Base-by-base conservation (phyloP, 2,888 invertebrate genomes). In the Lomographa bimaculata region DNA sequence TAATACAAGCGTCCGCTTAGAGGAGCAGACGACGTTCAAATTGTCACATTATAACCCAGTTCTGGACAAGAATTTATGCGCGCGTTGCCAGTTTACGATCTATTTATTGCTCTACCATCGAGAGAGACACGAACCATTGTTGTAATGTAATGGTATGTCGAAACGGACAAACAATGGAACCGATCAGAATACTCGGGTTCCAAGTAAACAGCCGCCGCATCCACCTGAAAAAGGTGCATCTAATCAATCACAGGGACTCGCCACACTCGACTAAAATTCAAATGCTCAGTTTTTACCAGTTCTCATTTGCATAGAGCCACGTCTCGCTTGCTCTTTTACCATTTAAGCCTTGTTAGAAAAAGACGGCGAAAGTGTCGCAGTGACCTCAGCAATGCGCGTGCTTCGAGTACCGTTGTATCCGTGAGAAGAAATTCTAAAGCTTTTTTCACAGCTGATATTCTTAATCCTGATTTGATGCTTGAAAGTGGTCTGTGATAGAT, bases 401-500 rank as follows among this genome's bases (percentile, higher is more conserved):
- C 75, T 75, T 61, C 64, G 66, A n/a, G 57, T 81, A 80, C 83
- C 79, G 81, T 82, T 80, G 79, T 62, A 63, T 61, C 74, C 79
- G 83, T 81, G 81, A 80, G 82, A 81, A 81, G 82, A 77, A 76
- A 84, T 86, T 84, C 14, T 73, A 60, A 63, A 64, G 61, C 66
- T 67, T 68, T 62, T 57, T 60, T 61, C 64, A 65, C 69, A 70
- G 67, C 69, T 71, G 74, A 65, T 70, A 70, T 71, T 66, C 62
- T 72, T 26, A 36, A 66, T 64, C 63, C 57, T 60, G 38, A 56
- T 62, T 64, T 60, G 48, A 53, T 59, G 46, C 23, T 29, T 7
- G 26, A 9, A 16, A 28, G n/a, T 20, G 4, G 10, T 20, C 29
- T 51, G 51, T 36, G 26, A 28, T 32, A 24, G 11, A 46, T 35